Base-by-base conservation (phyloP, 2,113 vertebrate genomes). In the Myiopsitta monachus region DNA sequence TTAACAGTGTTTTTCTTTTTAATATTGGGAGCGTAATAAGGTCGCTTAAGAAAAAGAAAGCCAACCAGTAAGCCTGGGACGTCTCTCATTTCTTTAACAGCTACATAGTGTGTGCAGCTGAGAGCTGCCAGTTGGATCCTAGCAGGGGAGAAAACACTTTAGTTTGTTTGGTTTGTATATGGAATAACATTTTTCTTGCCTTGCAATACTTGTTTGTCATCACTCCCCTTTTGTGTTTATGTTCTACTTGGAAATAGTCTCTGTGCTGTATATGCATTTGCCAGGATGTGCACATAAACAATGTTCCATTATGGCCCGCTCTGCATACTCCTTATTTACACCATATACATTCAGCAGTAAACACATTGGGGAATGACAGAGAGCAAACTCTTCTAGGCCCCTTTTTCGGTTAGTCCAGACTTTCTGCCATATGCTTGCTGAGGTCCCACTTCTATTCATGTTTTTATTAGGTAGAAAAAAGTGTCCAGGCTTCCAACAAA, bases 401-500 rank as follows among this genome's bases (percentile, higher is more conserved):
- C 85, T 62, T 91, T 91, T 96, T 83, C 88, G 24, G 83, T 94
- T 95, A 94, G 81, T 52, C 92, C 89, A 96, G 83, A 90, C 92
- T 97, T 97, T 94, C 90, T 96, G 93, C 97, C 96, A 94, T 95
- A 96, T 97, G 90, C 94, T 94, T 94, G 83, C 95, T 96, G 96
- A 97, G 92, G 96, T 96, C 87, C 89, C 82, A 96, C 95, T 96
- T 96, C 94, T 93, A 96, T 93, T 97, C 83, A 92, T 92, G 96
- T 96, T 96, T 98, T 97, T 96, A 96, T 97, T 97, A 92, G 63
- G 93, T 85, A 93, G 95, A 93, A 96, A 93, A 97, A 93, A 93
- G 94, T 94, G 92, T 92, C 96, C 94, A 96, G 96, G 91, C 97
- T 97, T 93, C 95, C 84, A 93, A 97, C 97, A 97, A 97, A 98